Evolutionary conservation across 2,888 invertebrate species (phyloP), one percentile per base, ranked within the genome.

Genomic region (Caenorhabditis panamensis): DNA sequence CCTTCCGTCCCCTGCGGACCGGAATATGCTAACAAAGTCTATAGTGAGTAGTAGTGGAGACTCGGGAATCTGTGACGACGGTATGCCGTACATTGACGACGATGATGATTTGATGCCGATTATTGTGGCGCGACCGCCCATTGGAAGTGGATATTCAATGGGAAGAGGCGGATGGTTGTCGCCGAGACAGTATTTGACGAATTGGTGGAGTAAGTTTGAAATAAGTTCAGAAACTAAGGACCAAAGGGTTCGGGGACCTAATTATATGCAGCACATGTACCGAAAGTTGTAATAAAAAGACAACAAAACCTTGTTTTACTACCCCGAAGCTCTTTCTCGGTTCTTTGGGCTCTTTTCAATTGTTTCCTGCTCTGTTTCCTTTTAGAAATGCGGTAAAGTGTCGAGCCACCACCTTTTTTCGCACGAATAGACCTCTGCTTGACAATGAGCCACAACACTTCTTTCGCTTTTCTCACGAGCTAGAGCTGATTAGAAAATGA

Each of bases 1-100:
- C 31, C 59, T 81, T 31, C 77, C 81, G 71, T 75, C 85, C 18
- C 85, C 85, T 9, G 53, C 83, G 41, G 83, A 82, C 59, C 79
- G 79, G 66, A 85, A 85, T 71, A 82, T 85, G 83, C 80, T 82
- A 31, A 72, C 73, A 68, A 72, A 80, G 53, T 83, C 83, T 3
- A 67, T 83, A 37, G 71, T 69, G 68, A 76, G 76, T 67, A 77
- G 71, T 63, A 72, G 79, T 62, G 61, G 62, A 13, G 80, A 80
- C 37, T 81, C 81, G n/a, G 83, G 81, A 16, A 75, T 83, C 58
- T 75, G 49, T 44, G 73, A 73, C 49, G 83, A 85, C 49, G 82
- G 63, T 13, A 77, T 85, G 69, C 69, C 76, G 1, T 83, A 73
- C 44, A 83, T 83, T 56, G 85, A 85, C 37, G 82, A 83, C 16